A percentile compares a stretch with the other conserved stretches of the same genome.
Evolutionary conservation across 2,797 vertebrate species (phyloP).

Genomic region (Gephyroberyx darwinii): DNA sequence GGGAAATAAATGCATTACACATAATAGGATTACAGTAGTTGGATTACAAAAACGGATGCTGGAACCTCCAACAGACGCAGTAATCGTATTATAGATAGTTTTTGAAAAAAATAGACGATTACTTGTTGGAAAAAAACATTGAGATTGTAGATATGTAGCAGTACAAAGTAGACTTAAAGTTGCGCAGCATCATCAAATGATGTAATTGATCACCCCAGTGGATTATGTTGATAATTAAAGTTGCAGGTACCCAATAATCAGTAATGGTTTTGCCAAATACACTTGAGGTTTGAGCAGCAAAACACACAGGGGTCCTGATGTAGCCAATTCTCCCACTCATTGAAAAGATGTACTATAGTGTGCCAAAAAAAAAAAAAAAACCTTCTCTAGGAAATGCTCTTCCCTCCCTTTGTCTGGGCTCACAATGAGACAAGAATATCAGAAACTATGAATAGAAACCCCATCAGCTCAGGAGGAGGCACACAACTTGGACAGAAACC

Average conservation of each 20-base stretch:
- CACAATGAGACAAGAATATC: conserved; percentile 67
- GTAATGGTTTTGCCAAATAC: conserved; percentile 38
- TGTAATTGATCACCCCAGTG: conserved; percentile 14
- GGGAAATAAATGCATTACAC: not conserved
- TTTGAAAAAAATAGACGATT: not conserved
- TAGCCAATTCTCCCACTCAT: conserved; percentile 28
- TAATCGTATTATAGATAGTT: not conserved
- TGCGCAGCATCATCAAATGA: not conserved
- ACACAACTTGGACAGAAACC: conserved; percentile 52
- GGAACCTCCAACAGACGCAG: not conserved
- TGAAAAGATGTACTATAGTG: conserved; percentile 41
- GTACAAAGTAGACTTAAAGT: not conserved
- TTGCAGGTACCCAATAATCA: conserved; percentile 28
- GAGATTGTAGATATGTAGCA: no score
- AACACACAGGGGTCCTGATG: conserved; percentile 26
- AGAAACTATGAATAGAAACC: conserved; percentile 67
- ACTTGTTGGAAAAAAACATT: no score
- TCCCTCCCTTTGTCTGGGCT: conserved; percentile 52
- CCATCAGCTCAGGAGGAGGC: conserved; percentile 62
- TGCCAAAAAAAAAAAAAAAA: conserved; percentile 37
- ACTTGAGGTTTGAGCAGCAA: conserved; percentile 30
- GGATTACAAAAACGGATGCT: not conserved
- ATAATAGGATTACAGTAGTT: not conserved
- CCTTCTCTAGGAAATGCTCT: conserved; percentile 61
- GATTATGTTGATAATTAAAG: conserved; percentile 37